Evolutionary conservation across 2,888 invertebrate species (phyloP).

Genomic region (Agonopterix subpropinquella): DNA sequence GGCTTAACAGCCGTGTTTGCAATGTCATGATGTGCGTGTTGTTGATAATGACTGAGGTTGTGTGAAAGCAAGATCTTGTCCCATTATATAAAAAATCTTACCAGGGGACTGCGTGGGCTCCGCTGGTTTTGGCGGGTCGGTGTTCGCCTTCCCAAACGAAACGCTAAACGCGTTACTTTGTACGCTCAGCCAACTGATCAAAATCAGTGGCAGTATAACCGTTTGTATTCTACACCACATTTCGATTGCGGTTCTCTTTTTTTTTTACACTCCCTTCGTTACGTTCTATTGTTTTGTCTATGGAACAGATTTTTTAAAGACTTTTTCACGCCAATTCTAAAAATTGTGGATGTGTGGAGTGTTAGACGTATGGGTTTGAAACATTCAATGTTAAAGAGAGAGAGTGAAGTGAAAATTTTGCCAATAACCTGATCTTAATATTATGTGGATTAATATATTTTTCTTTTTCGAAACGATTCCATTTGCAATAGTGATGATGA

Average conservation of each 20-base stretch:
- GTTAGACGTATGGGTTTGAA: no score
- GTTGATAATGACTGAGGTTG: neutral
- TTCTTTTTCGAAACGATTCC: no score
- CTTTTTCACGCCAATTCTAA: neutral
- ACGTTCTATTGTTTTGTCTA: constrained; percentile 12
- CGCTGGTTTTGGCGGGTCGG: constrained; percentile 54
- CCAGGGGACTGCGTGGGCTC: constrained; percentile 55
- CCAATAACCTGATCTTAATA: no score
- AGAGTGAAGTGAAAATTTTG: neutral
- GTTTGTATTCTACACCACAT: constrained; percentile 18
- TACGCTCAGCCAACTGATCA: constrained; percentile 33
- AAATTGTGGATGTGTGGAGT: neutral
- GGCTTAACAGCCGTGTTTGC: neutral
- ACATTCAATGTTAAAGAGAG: neutral
- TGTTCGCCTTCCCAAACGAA: constrained; percentile 64
- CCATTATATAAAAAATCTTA: constrained; percentile 46
- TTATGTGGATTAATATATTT: no score
- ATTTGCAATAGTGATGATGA: no score
- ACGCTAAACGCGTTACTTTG: constrained; percentile 45
- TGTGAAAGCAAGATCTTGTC: constrained; percentile 12
- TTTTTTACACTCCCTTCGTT: constrained; percentile 1
- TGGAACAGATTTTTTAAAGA: constrained; percentile 1
- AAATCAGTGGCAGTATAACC: constrained; percentile 26
- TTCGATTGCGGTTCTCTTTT: constrained; percentile 10
- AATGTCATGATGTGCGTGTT: neutral